Conservation (phyloP, 2,113 vertebrate genomes). For the Ictalurus furcatus region DNA sequence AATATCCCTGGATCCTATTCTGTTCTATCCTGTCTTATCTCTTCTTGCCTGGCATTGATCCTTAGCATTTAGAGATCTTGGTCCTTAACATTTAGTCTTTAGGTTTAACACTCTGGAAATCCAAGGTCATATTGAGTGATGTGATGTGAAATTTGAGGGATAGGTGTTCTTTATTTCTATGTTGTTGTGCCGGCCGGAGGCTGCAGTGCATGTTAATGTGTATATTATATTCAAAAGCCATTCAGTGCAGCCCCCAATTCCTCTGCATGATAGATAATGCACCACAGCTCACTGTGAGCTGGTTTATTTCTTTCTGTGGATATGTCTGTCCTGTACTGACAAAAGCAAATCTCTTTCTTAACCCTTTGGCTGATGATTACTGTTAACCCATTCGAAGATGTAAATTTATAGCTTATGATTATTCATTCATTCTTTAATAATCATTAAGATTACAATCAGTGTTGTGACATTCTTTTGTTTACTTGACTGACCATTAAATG, state of each 20-base stretch:
- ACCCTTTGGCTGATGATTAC: conserved; percentile 32
- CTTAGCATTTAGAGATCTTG: conserved; percentile 47
- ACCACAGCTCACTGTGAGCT: conserved; percentile 32
- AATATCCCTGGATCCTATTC: conserved; percentile 30
- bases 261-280: conserved; percentile 50
- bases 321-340: conserved; percentile 18
- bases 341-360: conserved; percentile 10
- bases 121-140: conserved; percentile 18
- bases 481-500: conserved; percentile 15
- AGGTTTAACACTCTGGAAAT: conserved; percentile 22
- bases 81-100: conserved; percentile 34
- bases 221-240: conserved; percentile 56
- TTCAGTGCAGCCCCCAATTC: conserved; percentile 45
- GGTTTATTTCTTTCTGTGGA: conserved; percentile 37
- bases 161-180: conserved; percentile 40
- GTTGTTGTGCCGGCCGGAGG: conserved; percentile 40
- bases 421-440: not conserved
- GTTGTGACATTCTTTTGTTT: conserved; percentile 28
- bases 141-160: conserved; percentile 22
- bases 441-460: conserved; percentile 21
- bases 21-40: conserved; percentile 26
- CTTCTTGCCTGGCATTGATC: conserved; percentile 22
- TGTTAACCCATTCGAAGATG: conserved; percentile 24
- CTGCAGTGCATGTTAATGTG: conserved; percentile 55
- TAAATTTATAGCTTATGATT: conserved; percentile 5